Evolutionary conservation across 2,888 invertebrate species (phyloP), one percentile per base, ranked within the genome.

Genomic region (Heliconius erato): DNA sequence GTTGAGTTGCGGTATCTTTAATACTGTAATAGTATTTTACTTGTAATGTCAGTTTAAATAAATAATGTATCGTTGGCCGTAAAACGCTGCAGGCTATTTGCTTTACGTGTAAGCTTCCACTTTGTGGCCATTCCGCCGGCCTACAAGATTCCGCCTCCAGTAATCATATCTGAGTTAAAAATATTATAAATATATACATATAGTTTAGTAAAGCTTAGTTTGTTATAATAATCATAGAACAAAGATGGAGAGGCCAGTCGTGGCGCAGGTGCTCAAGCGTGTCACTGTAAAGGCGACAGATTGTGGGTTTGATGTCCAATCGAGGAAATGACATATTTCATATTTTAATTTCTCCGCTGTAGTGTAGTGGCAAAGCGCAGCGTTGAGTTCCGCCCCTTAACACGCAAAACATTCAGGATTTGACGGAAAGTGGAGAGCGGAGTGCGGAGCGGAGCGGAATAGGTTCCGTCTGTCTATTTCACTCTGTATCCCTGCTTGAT

Each of bases 41-140:
- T 28, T 77, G 77, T 69, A 54, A 67, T 35, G 69, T 35, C 44
- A 59, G 72, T 82, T 79, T 82, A 80, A 83, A 83, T 83, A 84
- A 81, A 83, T 83, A 84, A 81, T 78, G 49, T 85, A 79, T 84
- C 82, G 84, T 85, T 87, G 85, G 76, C 49, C 84, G 87, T 86
- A 87, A 87, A 88, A 85, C 88, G 87, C 88, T 89, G 79, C 83
- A 85, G 87, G 89, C 87, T 87, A 89, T 92, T 89, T 89, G 88
- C 90, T 88, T 90, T 89, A 90, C 90, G 87, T 89, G 88, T 89
- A 89, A 90, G 90, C 91, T 90, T 90, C 88, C 91, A 92, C 88
- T 91, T 92, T 92, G 92, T 88, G 92, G 91, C 90, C 87, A 89
- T 90, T 91, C 79, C 88, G 89, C 89, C 87, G 85, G 87, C 87